Evolutionary conservation across 64 coral and sea anemone genomes (phyloP), one percentile per base, ranked within the genome.

Genomic region (Montipora efflorescens): DNA sequence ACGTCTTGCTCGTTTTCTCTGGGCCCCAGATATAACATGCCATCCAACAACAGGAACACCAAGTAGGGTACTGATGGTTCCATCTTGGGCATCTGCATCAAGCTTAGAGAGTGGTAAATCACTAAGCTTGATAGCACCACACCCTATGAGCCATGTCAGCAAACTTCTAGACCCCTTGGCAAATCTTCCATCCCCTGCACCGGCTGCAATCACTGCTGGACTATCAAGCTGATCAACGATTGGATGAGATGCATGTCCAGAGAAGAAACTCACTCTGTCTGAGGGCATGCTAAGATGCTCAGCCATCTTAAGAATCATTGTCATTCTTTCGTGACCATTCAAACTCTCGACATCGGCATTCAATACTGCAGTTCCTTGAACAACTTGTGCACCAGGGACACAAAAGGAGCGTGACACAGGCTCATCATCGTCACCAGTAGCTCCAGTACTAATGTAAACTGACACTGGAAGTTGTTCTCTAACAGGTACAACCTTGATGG

Each of bases 1-100:
- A 59, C 55, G 90, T 68, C 79, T 95, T 19, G 84, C 87, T 43
- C 43, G 58, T 51, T 78, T 76, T 76, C 90, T 98, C 53, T 98
- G 96, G n/a, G 95, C 75, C 45, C 96, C 96, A 69, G 93, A 95
- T 21, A 90, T 95, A 6, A 98, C 79, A 90, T 98, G 94, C 96
- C 96, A 98, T n/a, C 96, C 96, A 51, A 95, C 83, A 13, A 98
- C 86, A 47, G 96, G 89, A 21, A 95, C 28, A 1, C 93, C 94
- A 57, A 98, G 48, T 16, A 64, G 47, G 1, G 83, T 25, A 53
- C 90, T 90, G 5, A 95, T 90, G 18, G 90, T 95, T 15, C 94
- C 94, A 93, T 98, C 96, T 62, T 98, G 82, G 5, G 93, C 83
- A 53, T 28, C 75, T 53, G 89, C 73, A 48, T 90, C 90, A 53